Evolutionary conservation across 2,888 invertebrate genomes (phyloP), one percentile per base, ranked within the genome.

Genomic region (Nephrocerus scutellatus): DNA sequence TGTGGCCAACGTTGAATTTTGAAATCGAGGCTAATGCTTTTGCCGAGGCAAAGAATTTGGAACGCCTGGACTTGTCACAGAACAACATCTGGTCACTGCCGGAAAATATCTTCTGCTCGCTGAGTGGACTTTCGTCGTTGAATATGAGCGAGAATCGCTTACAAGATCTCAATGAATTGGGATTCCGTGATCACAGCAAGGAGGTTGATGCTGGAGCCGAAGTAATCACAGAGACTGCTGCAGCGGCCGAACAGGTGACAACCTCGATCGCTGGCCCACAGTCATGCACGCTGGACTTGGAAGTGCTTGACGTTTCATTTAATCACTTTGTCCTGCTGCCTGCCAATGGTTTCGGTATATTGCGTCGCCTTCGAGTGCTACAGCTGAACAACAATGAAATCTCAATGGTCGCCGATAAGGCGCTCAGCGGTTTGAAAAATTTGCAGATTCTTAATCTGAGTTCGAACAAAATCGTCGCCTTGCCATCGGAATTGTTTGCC

Each of bases 11-110:
- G 34, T 79, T 87, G 72, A 86, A 82, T 57, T 74, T 91, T 60
- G 86, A 89, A 66, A 77, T 90, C 56, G 82, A 84, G 54, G 73
- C 77, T 23, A 82, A 84, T 49, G 84, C 85, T 55, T 88, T 89
- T 66, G 73, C 77, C 43, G 78, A 80, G 43, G 80, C 84, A 41
- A 75, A 80, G 46, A 84, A 87, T 63, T 73, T 90, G 54, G 89
- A 89, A 68, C 76, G 83, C 53, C 74, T 90, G 48, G 90, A 91
- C 63, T 72, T 91, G 49, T 88, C 87, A 60, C 81, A 80, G 59
- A 89, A 90, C 67, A 89, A 89, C 66, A 86, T 90, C 61, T 88
- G 87, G 86, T 84, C 85, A 37, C 79, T 90, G 63, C 88, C 89
- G 16, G 85, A 85, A 57, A 82, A 82, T 59, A 74, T 88, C 47